phyloP scores from a whole-genome alignment of 2,113 vertebrate species.

The Herpetotheres cachinnans region DNA sequence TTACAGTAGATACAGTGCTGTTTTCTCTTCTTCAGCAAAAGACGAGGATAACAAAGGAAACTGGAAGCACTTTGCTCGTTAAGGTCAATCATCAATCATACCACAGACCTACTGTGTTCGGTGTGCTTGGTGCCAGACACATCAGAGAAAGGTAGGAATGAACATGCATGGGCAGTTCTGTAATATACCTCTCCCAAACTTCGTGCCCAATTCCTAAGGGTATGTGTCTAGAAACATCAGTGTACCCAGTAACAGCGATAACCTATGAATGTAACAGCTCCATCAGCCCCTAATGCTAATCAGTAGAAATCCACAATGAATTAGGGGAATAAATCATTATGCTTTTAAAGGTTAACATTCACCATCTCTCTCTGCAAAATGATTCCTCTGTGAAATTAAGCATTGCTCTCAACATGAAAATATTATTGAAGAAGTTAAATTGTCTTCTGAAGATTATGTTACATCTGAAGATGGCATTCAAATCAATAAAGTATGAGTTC shows the following conservation, averaged over 20 bases:
- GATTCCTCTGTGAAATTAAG: conserved; percentile 13
- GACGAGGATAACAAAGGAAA: background rate
- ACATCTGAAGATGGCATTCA: background rate
- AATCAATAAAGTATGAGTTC: background rate
- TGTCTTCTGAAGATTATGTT: background rate
- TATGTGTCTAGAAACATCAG: background rate
- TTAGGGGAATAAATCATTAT: conserved; percentile 15
- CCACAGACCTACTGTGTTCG: background rate
- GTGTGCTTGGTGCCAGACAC: background rate
- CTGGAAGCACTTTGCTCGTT: background rate
- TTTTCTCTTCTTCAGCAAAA: background rate
- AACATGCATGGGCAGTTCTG: background rate
- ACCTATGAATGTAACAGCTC: background rate
- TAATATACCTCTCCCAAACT: background rate
- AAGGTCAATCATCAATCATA: background rate
- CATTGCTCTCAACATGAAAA: background rate
- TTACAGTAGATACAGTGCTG: background rate
- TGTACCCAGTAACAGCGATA: background rate
- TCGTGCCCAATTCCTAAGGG: background rate
- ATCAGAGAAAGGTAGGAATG: background rate
- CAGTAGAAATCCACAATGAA: background rate
- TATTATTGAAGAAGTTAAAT: conserved; percentile 19
- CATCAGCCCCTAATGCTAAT: background rate
- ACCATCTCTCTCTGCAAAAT: background rate
- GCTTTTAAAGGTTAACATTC: conserved; percentile 50